phyloP scores from a whole-genome alignment of 2,113 vertebrate genomes.

The Ciconia maguari region DNA sequence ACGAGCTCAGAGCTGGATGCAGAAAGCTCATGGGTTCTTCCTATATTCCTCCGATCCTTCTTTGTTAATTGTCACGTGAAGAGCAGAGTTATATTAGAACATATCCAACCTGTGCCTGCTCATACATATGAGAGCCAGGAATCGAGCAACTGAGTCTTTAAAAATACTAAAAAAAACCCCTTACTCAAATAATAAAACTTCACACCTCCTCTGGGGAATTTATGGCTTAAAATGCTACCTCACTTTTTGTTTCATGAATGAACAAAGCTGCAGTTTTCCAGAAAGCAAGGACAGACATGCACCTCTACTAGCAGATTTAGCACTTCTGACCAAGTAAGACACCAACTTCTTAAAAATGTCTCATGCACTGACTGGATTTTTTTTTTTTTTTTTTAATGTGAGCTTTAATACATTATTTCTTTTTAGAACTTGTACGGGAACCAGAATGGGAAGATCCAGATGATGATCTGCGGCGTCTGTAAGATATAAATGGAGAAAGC shows the following conservation, averaged over 20 bases:
- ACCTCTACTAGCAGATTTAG: slow-evolving; percentile 78
- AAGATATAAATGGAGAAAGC: slow-evolving; percentile 80
- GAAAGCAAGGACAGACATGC: slow-evolving; percentile 81
- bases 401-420: slow-evolving; percentile 87
- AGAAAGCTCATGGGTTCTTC: neutral
- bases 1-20: neutral
- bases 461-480: slow-evolving; percentile 88
- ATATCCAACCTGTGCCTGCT: neutral
- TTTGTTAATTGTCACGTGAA: neutral
- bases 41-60: neutral
- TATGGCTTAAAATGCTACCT: slow-evolving; percentile 85
- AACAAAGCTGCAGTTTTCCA: slow-evolving; percentile 75
- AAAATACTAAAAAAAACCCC: neutral
- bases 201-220: slow-evolving; percentile 36
- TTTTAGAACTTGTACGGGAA: slow-evolving; percentile 95
- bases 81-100: neutral
- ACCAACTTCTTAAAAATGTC: slow-evolving; percentile 78
- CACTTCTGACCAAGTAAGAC: slow-evolving; percentile 80
- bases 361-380: slow-evolving; percentile 76
- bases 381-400: slow-evolving; percentile 46
- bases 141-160: neutral
- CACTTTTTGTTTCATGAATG: slow-evolving; percentile 66
- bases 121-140: neutral
- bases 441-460: slow-evolving; percentile 96
- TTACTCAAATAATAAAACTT: slow-evolving; percentile 2